Evolutionary conservation across 2,888 invertebrate species (phyloP).

Genomic region (Scaptomyza reducta): DNA sequence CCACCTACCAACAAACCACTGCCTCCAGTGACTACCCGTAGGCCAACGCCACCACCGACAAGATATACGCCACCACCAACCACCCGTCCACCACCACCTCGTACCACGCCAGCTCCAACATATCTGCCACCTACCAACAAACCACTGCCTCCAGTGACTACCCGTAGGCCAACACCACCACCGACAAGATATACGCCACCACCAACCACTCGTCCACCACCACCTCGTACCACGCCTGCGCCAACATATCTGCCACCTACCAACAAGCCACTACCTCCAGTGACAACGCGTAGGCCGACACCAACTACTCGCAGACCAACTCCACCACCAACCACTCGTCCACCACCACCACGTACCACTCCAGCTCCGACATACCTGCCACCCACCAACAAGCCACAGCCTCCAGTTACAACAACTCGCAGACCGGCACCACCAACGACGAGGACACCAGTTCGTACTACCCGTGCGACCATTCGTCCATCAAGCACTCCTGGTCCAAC

Average conservation of each 20-base stretch:
- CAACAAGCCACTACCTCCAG: conserved; percentile 53
- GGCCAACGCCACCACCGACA: conserved; percentile 15
- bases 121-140: conserved; percentile 56
- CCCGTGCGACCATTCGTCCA: conserved; percentile 32
- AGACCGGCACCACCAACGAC: conserved; percentile 40
- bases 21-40: conserved; percentile 50
- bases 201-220: conserved; percentile 52
- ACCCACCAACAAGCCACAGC: conserved; percentile 55
- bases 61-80: conserved; percentile 13
- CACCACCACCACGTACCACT: conserved; percentile 46
- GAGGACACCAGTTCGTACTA: conserved; percentile 41
- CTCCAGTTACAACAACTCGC: conserved; percentile 49
- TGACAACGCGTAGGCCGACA: conserved; percentile 30
- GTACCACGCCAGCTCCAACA: conserved; percentile 39
- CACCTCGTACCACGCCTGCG: conserved; percentile 31
- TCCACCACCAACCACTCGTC: conserved; percentile 49
- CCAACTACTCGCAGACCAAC: too few species aligned
- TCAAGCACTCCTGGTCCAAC: conserved; percentile 43
- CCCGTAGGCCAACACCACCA: conserved; percentile 57
- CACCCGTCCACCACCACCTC: conserved; percentile 27
- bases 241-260: conserved; percentile 62
- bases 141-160: conserved; percentile 51
- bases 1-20: conserved; percentile 57
- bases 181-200: conserved; percentile 52
- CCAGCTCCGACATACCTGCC: conserved; percentile 54